Percentiles rank a stretch among this genome's conserved stretches.
These are phyloP conservation scores for Anneissia japonica DNA, from an alignment of 35 echinoderm and acorn worm species.

Conservation along the genomic window DNA sequence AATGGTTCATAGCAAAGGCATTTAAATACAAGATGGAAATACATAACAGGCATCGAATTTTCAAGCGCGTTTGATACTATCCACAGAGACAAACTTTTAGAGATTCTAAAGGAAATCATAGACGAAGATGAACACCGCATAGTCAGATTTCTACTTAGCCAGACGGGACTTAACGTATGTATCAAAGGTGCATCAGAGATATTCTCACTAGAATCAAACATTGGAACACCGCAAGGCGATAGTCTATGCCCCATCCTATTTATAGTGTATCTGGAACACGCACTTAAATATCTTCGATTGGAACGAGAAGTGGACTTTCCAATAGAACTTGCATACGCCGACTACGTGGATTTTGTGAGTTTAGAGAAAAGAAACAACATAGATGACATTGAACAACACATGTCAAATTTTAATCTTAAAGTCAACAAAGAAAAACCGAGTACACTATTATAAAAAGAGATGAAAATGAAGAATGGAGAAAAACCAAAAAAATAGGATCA, in stretches of 20 bases:
- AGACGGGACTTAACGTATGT: too few relatives aligned
- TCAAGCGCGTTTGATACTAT: not conserved
- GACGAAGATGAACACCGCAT: not conserved
- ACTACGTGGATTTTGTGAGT: not conserved
- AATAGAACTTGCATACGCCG: not conserved
- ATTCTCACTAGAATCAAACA: too few relatives aligned
- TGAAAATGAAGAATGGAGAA: not conserved
- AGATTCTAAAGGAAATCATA: not conserved
- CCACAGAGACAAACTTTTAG: not conserved
- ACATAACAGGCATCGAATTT: not conserved
- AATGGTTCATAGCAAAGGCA: not conserved
- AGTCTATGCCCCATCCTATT: too few relatives aligned
- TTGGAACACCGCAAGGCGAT: too few relatives aligned
- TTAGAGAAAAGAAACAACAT: not conserved
- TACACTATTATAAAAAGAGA: not conserved
- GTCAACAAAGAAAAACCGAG: not conserved
- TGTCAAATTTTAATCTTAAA: not conserved
- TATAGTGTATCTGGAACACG: not conserved
- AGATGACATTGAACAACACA: not conserved
- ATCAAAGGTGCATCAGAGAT: too few relatives aligned
- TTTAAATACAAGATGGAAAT: not conserved
- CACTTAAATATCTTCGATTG: too few relatives aligned
- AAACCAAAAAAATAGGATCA: not conserved
- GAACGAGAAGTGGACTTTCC: not conserved
- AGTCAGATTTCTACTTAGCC: too few relatives aligned